Base-by-base conservation (phyloP, 35 echinoderm and acorn worm species). In the Anneissia japonica region DNA sequence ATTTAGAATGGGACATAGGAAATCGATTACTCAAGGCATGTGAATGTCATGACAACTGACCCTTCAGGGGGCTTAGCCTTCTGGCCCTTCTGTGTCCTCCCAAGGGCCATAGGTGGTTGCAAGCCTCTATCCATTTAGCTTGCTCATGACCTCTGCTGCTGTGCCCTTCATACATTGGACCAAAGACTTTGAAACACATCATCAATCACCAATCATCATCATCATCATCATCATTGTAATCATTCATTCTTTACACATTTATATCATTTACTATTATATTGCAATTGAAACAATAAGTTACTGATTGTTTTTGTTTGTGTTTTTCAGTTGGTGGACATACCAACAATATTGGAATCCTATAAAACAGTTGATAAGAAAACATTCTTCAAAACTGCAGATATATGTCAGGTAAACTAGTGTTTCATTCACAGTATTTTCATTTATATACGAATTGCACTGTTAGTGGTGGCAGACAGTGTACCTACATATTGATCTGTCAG, bases 301-400 rank as follows among this genome's bases (percentile, higher is more conserved):
- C 29, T 13, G 0, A n/a, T 10, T 30, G 74, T 34, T 4, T 76
- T 30, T 26, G 11, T 30, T 73, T 11, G 34, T 79, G 33, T 33
- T 85, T 64, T 55, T 45, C 79, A 99, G 96, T 79, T 99, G 29
- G 92, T 99, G 12, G 96, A 99, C 72, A 83, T 99, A 23, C 96
- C 96, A 4, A 78, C 86, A 30, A 87, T 89, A 35, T 45, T 99
- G 19, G 96, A 99, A 83, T 91, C 96, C 34, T 92, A 94, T 79
- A 99, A 99, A 81, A 99, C 96, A 14, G 84, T 93, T 80, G 96
- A 99, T 74, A 93, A 91, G 87, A 99, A 99, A 73, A 99, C 96
- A 35, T 85, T 99, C 45, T 99, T 89, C 85, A 99, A 99, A 77
- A 99, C 96, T 34, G 91, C 96, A 12, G 96, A 99, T 64, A 91